phyloP scores from a whole-genome alignment of 2,888 invertebrate species.

The Vanessa cardui region DNA sequence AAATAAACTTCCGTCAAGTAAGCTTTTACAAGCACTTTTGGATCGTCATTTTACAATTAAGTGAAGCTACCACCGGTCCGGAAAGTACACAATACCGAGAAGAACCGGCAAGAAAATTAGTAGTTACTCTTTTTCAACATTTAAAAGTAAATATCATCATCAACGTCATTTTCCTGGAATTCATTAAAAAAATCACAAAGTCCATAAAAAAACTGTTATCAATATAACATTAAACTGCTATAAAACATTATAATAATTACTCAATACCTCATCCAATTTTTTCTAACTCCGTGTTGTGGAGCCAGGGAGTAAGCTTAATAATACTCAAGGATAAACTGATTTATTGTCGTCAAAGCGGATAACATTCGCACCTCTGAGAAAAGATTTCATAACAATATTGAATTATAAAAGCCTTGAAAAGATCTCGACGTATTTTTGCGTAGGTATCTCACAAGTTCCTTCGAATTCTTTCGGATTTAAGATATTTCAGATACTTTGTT shows the following conservation, averaged over 20 bases:
- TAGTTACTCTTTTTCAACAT: too few species aligned
- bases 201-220: too few species aligned
- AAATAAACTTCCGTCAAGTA: too few species aligned
- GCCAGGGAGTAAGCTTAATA: constrained; percentile 55
- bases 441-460: background rate
- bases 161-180: too few species aligned
- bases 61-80: too few species aligned
- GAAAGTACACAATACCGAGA: too few species aligned
- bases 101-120: too few species aligned
- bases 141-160: too few species aligned
- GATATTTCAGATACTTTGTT: background rate
- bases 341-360: constrained; percentile 58
- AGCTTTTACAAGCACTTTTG: too few species aligned
- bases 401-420: constrained; percentile 29
- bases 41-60: too few species aligned
- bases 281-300: constrained; percentile 30
- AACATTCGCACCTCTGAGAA: constrained; percentile 52
- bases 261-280: constrained; percentile 17
- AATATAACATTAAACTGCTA: too few species aligned
- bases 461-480: background rate
- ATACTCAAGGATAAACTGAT: constrained; percentile 62
- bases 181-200: too few species aligned
- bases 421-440: background rate
- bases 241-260: background rate
- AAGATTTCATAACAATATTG: constrained; percentile 40